Evolutionary conservation across 2,888 invertebrate species (phyloP).

Genomic region (Sacculina carcini): DNA sequence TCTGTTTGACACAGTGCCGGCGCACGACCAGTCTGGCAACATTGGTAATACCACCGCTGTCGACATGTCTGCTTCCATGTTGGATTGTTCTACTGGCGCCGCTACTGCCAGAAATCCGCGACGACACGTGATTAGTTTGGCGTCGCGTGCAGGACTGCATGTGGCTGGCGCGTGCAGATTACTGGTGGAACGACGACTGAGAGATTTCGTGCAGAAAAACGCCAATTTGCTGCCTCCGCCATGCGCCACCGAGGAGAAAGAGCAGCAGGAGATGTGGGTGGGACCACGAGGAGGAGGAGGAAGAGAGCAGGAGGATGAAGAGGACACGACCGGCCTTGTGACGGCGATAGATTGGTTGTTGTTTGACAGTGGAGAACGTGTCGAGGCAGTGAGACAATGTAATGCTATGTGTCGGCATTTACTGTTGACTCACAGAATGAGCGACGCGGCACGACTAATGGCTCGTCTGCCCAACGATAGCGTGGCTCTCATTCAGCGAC

Average conservation of each 20-base stretch:
- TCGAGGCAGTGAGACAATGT: constrained; percentile 59
- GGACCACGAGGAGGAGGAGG: constrained; percentile 13
- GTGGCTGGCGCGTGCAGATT: too few species aligned
- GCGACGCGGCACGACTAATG: constrained; percentile 50
- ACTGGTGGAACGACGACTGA: constrained; percentile 35
- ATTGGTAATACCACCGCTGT: constrained; percentile 41
- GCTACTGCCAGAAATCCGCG: too few species aligned
- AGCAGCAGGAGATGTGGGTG: constrained; percentile 22
- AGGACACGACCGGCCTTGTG: too few species aligned
- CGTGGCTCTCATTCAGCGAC: constrained; percentile 28
- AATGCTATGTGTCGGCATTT: constrained; percentile 67
- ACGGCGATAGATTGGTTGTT: constrained; percentile 69
- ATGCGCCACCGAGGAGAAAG: constrained; percentile 17
- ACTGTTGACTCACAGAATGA: constrained; percentile 48
- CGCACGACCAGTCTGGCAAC: constrained; percentile 18
- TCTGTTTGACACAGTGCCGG: constrained; percentile 18
- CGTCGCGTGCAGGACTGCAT: too few species aligned
- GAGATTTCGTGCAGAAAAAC: constrained; percentile 58
- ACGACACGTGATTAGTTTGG: too few species aligned
- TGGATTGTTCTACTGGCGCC: constrained; percentile 61
- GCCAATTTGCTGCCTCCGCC: constrained; percentile 44
- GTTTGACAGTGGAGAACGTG: constrained; percentile 44
- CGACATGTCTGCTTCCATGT: constrained; percentile 53
- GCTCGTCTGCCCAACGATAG: constrained; percentile 33
- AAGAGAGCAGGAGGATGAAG: too few species aligned